A percentile compares a stretch with the other conserved stretches of the same genome.
Evolutionary conservation across 2,113 vertebrate genomes (phyloP).

Genomic region (Corythaixoides concolor): DNA sequence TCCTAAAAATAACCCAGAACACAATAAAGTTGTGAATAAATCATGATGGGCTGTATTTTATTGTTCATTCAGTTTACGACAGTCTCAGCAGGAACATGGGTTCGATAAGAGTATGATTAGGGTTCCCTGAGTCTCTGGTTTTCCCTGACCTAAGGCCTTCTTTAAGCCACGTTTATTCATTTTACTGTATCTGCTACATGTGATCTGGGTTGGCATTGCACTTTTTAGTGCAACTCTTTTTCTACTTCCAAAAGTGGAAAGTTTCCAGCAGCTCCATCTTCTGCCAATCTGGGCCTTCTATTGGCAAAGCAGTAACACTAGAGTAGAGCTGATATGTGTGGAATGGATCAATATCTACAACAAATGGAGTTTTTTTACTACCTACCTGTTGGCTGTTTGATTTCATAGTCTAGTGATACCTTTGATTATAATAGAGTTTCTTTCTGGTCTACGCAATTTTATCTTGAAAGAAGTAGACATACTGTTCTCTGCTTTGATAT

Average conservation of each 20-base stretch:
- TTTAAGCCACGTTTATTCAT: background rate
- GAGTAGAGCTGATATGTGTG: background rate
- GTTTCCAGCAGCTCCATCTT: background rate
- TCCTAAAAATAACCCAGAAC: rapidly evolving
- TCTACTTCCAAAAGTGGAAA: background rate
- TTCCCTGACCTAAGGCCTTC: rapidly evolving
- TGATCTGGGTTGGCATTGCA: background rate
- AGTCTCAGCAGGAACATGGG: background rate
- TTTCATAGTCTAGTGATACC: background rate
- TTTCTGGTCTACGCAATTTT: background rate
- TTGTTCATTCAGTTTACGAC: background rate
- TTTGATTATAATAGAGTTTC: background rate
- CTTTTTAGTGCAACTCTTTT: background rate
- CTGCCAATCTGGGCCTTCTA: background rate
- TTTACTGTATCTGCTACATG: background rate
- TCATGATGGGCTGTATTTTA: background rate
- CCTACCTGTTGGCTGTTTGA: background rate
- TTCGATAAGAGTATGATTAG: background rate
- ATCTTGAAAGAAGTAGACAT: background rate
- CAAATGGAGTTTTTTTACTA: background rate
- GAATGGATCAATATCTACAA: background rate
- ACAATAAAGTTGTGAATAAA: background rate
- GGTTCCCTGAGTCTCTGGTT: background rate
- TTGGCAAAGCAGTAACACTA: background rate
- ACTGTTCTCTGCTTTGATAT: background rate